Percentiles rank a stretch among this genome's conserved stretches.
These are phyloP conservation scores for Pholis gunnellus DNA, from an alignment of 2,113 vertebrate genomes.

Conservation along the genomic window DNA sequence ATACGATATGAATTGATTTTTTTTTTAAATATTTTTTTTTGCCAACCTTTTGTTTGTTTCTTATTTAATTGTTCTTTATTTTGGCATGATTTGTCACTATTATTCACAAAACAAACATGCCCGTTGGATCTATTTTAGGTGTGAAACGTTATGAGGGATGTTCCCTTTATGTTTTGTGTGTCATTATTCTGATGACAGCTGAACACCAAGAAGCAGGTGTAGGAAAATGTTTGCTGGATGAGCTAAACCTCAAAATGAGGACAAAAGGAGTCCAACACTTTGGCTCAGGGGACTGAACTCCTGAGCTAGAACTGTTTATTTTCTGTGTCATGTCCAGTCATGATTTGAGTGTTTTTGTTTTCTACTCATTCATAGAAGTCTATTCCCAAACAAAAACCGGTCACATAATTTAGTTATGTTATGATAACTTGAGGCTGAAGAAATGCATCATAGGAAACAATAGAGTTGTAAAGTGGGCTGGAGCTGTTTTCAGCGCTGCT, in stretches of 20 bases:
- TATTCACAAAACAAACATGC: constrained; percentile 72
- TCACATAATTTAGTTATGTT: constrained; percentile 24
- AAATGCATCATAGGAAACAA: constrained; percentile 66
- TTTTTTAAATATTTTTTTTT: constrained; percentile 75
- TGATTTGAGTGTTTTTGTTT: constrained; percentile 66
- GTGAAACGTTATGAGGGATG: constrained; percentile 45
- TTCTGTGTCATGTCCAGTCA: constrained; percentile 52
- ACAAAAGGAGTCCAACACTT: constrained; percentile 42
- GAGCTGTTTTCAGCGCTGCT: neutral
- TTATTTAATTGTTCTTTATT: constrained; percentile 79
- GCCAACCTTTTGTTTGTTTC: constrained; percentile 69
- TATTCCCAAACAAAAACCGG: constrained; percentile 38
- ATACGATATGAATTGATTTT: constrained; percentile 80
- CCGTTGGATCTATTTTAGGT: constrained; percentile 69
- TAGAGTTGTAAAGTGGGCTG: constrained; percentile 43
- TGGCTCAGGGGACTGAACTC: constrained; percentile 52
- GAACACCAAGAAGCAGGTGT: constrained; percentile 67
- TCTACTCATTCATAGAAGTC: constrained; percentile 51
- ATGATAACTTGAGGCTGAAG: constrained; percentile 58
- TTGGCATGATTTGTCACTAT: constrained; percentile 79
- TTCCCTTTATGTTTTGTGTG: constrained; percentile 61
- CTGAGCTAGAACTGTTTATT: constrained; percentile 42
- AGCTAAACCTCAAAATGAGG: constrained; percentile 61
- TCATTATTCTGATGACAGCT: constrained; percentile 69
- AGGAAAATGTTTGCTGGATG: constrained; percentile 63